Base-by-base conservation (phyloP, 2,888 invertebrate species). In the Neoitamus cyanurus region DNA sequence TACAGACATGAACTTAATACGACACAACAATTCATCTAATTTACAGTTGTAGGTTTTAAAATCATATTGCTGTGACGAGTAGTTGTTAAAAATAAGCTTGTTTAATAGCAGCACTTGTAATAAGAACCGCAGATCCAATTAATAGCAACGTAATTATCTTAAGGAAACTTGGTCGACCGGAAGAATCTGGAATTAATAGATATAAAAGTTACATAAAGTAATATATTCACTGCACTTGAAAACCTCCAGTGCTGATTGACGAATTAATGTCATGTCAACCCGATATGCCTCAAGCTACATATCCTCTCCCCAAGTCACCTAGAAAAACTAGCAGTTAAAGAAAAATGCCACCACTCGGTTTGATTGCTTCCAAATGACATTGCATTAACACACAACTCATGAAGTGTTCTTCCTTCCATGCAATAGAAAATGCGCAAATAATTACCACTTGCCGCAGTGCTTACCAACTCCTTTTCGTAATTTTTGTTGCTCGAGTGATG, bases 81-180 rank as follows among this genome's bases (percentile, higher is more conserved):
- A 15, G 31, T 46, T 34, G 36, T 34, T 86, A 87, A 77, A 86
- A 88, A 84, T 87, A 88, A 80, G 91, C 91, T 88, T 91, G 91
- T 88, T 90, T 91, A 48, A 91, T 88, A 84, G 91, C 91, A 85
- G 91, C 91, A 88, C 90, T 90, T 86, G 91, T 91, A 86, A 91
- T 90, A 83, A 91, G 86, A 87, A 91, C 89, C 86, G 91, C 91
- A 84, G 91, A 89, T 83, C 90, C 90, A 86, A 90, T 91, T 87
- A 91, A 87, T 85, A 90, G 86, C 86, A 91, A 90, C 86, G 91
- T 91, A 85, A 91, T 90, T 87, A 91, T 90, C 89, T 91, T 91
- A 86, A 91, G 90, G 88, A 90, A 90, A 89, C 90, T 91, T 88
- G 91, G 91, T 88, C 91, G 90, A 87, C 90, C 90, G 90, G 91